These are phyloP conservation scores for Petroica traversi DNA, from an alignment of 2,113 vertebrate genomes.

Conservation along the genomic window DNA sequence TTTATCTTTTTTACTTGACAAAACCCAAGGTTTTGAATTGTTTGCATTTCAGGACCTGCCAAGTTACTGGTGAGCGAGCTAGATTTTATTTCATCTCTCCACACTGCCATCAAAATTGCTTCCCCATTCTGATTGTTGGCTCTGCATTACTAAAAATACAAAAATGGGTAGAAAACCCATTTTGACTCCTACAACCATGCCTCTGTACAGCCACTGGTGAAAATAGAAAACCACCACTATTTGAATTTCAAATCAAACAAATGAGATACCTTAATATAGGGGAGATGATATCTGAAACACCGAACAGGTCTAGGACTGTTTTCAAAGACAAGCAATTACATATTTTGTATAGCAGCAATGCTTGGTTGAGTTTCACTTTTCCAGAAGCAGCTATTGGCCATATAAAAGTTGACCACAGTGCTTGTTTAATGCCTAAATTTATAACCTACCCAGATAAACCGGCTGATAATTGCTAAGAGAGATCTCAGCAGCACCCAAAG, in stretches of 20 bases:
- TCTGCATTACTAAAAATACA: background rate
- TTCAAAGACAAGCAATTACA: background rate
- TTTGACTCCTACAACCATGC: background rate
- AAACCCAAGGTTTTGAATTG: background rate
- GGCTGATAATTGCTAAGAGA: background rate
- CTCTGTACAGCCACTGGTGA: background rate
- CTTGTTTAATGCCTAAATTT: background rate
- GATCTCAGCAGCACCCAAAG: background rate
- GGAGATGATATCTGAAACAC: background rate
- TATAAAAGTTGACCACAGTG: background rate
- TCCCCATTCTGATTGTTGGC: background rate
- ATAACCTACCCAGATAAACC: background rate
- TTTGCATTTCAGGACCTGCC: background rate
- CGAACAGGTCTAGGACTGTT: background rate
- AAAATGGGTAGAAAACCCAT: background rate
- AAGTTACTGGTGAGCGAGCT: accelerated
- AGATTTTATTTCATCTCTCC: background rate
- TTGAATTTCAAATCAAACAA: slow-evolving; percentile 17
- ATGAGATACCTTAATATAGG: background rate
- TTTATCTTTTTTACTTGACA: background rate
- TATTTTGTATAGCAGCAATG: background rate
- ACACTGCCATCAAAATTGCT: background rate
- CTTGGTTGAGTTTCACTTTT: background rate
- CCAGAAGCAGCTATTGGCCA: background rate
- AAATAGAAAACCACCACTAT: background rate